These are phyloP conservation scores for Herpailurus yagouaroundi DNA, from an alignment of 2,113 vertebrate genomes.

Conservation along the genomic window DNA sequence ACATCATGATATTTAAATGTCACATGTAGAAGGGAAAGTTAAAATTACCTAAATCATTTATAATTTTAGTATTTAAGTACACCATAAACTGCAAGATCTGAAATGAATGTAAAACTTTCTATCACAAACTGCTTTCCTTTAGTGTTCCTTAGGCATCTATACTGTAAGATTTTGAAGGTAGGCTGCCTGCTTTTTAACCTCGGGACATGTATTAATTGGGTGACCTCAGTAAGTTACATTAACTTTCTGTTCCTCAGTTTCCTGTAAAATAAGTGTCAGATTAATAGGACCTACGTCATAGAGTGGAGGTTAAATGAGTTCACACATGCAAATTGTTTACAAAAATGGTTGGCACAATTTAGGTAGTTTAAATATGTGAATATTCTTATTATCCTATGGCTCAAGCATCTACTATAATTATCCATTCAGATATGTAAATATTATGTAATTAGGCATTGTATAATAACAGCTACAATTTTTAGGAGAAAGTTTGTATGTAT, in stretches of 20 bases:
- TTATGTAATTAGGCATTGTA: background rate
- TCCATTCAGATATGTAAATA: background rate
- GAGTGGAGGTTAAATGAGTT: background rate
- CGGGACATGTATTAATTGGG: background rate
- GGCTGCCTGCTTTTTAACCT: background rate
- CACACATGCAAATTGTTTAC: background rate
- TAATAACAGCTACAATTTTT: background rate
- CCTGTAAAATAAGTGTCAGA: background rate
- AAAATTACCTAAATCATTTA: background rate
- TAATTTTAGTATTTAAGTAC: background rate
- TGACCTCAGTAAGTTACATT: background rate
- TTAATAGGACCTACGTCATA: background rate
- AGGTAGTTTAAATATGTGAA: background rate
- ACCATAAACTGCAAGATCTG: background rate
- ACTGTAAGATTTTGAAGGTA: background rate
- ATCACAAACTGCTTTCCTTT: background rate
- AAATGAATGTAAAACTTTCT: background rate
- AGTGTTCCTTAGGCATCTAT: background rate
- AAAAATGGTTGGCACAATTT: background rate
- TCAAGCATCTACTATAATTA: background rate
- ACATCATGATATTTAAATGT: slow-evolving; percentile 18
- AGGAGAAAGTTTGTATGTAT: background rate
- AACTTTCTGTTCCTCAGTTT: background rate
- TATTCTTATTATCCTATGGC: background rate
- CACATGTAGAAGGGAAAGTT: background rate